Conservation (phyloP, 2,797 vertebrate species). For the Gouania willdenowi region DNA sequence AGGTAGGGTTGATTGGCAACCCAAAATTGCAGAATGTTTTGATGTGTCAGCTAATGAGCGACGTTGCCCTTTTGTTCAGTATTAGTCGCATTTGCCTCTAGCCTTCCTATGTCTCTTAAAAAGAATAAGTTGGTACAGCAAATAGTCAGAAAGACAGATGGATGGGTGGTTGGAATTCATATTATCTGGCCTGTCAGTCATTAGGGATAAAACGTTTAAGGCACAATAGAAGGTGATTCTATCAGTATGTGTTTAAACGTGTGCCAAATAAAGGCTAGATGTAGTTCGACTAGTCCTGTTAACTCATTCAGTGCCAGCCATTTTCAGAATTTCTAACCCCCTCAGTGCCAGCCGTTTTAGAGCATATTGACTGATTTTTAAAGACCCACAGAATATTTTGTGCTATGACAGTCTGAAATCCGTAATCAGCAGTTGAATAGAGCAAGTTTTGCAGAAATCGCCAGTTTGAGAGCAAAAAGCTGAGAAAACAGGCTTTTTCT, state of each 20-base stretch:
- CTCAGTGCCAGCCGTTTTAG: no score
- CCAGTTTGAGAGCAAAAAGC: no score
- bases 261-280: background rate
- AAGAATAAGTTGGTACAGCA: background rate
- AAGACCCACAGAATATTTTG: no score
- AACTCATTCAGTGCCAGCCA: no score
- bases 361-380: no score
- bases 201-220: background rate
- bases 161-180: background rate
- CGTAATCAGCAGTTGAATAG: no score
- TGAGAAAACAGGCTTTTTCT: no score
- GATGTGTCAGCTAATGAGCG: background rate
- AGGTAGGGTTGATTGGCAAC: background rate
- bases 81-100: background rate
- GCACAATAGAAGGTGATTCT: background rate
- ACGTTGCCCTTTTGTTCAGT: background rate
- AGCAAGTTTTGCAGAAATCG: no score
- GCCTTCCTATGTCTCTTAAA: background rate
- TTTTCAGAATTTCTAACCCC: no score
- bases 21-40: background rate
- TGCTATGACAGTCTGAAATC: no score
- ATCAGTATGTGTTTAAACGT: constrained; percentile 1
- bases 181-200: background rate
- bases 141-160: background rate
- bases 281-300: no score